These are phyloP conservation scores for Dryomyza anilis DNA, from an alignment of 2,888 invertebrate species.

Conservation along the genomic window DNA sequence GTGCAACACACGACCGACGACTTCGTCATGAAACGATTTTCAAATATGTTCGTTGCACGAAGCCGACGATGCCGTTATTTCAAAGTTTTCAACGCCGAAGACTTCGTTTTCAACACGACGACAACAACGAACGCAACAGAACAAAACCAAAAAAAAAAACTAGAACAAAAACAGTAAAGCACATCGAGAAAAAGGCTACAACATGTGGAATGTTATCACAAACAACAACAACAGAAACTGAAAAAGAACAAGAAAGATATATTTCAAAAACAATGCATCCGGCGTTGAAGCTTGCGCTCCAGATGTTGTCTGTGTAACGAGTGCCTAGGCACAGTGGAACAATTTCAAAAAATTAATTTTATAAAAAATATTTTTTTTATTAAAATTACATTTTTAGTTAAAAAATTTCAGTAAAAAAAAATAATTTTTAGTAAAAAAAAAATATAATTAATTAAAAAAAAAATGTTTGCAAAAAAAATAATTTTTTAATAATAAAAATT, in stretches of 20 bases:
- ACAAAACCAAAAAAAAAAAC: neutral
- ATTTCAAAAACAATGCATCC: slow-evolving; percentile 41
- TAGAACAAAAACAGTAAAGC: neutral
- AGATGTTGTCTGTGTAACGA: slow-evolving; percentile 14
- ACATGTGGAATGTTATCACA: slow-evolving; percentile 45
- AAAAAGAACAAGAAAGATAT: slow-evolving; percentile 10
- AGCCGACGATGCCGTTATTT: neutral
- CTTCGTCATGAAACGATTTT: neutral
- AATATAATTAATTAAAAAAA: too few relatives aligned
- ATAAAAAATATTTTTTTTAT: too few relatives aligned
- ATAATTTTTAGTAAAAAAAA: too few relatives aligned
- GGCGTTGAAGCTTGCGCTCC: slow-evolving; percentile 33
- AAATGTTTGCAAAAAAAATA: too few relatives aligned
- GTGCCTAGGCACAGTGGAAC: slow-evolving; percentile 4
- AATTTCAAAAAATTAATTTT: too few relatives aligned
- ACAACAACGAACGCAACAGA: neutral
- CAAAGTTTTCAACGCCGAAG: slow-evolving; percentile 12
- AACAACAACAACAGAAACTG: too few relatives aligned
- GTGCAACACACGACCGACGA: too few relatives aligned
- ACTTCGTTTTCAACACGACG: neutral
- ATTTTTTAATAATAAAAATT: too few relatives aligned
- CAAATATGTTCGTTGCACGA: neutral
- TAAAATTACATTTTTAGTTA: too few relatives aligned
- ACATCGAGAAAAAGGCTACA: neutral
- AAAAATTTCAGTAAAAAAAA: too few relatives aligned